Evolutionary conservation across 53 echinoderm and acorn worm species (phyloP).

Genomic region (Hippasteria phrygiana): DNA sequence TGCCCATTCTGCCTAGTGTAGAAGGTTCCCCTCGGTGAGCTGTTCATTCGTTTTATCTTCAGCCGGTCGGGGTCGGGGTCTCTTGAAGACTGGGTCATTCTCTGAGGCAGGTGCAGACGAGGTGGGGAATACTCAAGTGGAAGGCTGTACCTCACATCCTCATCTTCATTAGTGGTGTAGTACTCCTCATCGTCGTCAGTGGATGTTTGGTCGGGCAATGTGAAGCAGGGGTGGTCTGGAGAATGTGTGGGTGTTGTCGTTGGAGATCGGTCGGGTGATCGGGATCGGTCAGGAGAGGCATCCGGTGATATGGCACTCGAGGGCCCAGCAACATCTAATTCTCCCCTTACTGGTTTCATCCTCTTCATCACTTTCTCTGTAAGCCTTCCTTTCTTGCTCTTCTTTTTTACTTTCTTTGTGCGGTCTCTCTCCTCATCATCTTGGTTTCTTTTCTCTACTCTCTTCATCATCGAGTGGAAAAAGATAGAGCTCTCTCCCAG

Average conservation of each 20-base stretch:
- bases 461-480: background rate
- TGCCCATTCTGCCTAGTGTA: too few species aligned
- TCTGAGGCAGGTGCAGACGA: too few species aligned
- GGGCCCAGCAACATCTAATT: conserved; percentile 3
- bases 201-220: too few species aligned
- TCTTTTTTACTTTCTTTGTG: background rate
- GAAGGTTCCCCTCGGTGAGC: too few species aligned
- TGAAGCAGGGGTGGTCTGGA: too few species aligned
- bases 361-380: background rate
- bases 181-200: too few species aligned
- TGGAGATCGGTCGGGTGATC: background rate
- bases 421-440: background rate
- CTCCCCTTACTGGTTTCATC: background rate
- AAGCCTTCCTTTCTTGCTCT: background rate
- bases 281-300: background rate
- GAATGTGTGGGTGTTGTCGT: background rate
- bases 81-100: too few species aligned
- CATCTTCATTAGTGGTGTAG: too few species aligned
- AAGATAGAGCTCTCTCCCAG: background rate
- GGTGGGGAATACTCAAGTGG: too few species aligned
- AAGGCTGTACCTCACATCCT: too few species aligned
- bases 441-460: background rate
- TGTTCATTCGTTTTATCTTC: too few species aligned
- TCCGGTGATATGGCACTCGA: background rate
- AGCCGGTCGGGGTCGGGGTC: too few species aligned